A percentile compares a stretch with the other conserved stretches of the same genome.
Evolutionary conservation across 2,888 invertebrate species (phyloP).

Genomic region (Harpalus rufipes): DNA sequence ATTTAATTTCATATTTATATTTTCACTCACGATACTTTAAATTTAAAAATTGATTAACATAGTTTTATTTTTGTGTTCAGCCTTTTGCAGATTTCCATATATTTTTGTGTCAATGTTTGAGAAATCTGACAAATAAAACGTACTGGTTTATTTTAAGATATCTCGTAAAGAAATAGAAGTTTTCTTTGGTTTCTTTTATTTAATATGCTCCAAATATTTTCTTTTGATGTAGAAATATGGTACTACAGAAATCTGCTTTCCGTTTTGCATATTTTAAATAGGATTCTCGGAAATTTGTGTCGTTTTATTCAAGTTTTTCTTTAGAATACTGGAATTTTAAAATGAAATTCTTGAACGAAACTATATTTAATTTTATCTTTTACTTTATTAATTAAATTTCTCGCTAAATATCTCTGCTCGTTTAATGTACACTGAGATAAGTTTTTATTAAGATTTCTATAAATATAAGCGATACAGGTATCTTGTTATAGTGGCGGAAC

Average conservation of each 20-base stretch:
- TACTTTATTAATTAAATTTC: constrained; percentile 7
- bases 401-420: background rate
- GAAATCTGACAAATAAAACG: background rate
- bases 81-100: background rate
- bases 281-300: background rate
- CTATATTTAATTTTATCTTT: constrained; percentile 11
- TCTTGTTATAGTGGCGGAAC: background rate
- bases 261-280: constrained; percentile 37
- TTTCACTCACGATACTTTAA: too few species aligned
- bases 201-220: constrained; percentile 30
- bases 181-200: constrained; percentile 16
- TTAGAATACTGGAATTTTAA: constrained; percentile 4
- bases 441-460: background rate
- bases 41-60: too few species aligned
- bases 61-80: too few species aligned
- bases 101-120: background rate
- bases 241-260: constrained; percentile 25
- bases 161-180: constrained; percentile 4
- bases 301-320: constrained; percentile 1
- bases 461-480: background rate
- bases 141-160: constrained; percentile 1
- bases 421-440: background rate
- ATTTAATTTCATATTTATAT: too few species aligned
- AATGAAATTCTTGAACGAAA: background rate
- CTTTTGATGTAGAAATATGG: constrained; percentile 23